Evolutionary conservation across 1,140 invertebrate species (phyloP), one percentile per base, ranked within the genome.

Genomic region (Cydia amplana): DNA sequence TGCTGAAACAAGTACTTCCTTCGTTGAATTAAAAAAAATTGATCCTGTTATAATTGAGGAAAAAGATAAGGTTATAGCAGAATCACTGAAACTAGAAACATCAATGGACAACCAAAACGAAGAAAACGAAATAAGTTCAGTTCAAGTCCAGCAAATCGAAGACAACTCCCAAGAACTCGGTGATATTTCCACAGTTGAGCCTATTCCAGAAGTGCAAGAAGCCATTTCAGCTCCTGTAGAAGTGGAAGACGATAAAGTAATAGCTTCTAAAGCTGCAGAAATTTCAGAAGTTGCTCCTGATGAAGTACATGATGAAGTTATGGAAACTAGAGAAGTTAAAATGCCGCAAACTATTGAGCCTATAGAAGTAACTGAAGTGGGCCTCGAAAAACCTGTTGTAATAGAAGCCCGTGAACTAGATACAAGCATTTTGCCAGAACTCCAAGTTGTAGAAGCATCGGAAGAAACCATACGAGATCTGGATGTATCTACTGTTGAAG

Each of bases 221-320:
- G 28, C 32, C 7, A 67, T 67, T 67, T 10, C 16, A 32, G 9
- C 28, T 1, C n/a, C 28, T 67, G 64, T 67, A 1, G 7, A 18
- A 36, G 23, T 16, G 3, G 28, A 2, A 36, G 14, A 32, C 4
- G 64, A 67, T 6, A 32, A 67, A 36, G 14, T 32, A 4, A n/a
- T 67, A 32, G 25, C 46, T 43, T 76, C 65, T 75, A 14, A 75
- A 28, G 46, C 4, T 28, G 10, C 6, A 12, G 74, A 72, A 55
- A 72, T 28, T 16, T 23, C 49, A 49, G 63, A 20, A 72, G 49
- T 72, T 14, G 14, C 16, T 72, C 49, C 32, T 25, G 74, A 70
- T 67, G 43, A 60, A 60, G 55, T 60, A 12, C 55, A 23, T n/a
- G 64, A 32, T 32, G n/a, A n/a, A n/a, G n/a, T n/a, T n/a, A 32